Base-by-base conservation (phyloP, 1,140 invertebrate species). In the Musca vetustissima region DNA sequence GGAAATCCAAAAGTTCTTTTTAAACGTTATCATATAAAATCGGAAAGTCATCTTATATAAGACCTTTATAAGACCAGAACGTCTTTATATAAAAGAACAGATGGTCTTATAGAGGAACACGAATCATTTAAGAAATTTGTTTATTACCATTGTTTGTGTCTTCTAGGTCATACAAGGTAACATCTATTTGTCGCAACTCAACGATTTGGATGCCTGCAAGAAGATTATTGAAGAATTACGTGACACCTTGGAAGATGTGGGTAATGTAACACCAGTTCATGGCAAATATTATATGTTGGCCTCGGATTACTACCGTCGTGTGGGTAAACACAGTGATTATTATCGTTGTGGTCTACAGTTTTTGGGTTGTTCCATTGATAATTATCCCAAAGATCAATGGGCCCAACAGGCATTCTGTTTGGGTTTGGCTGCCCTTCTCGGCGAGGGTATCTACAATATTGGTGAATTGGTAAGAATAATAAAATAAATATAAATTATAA, bases 401-500 rank as follows among this genome's bases (percentile, higher is more conserved):
- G 88, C 88, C 70, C 91, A 91, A 73, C 91, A 92, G 80, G 97
- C 97, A 0, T 95, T 97, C 80, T 92, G 95, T 74, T 86, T 99
- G 15, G 93, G 95, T 0, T 84, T 99, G 6, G 97, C 98, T 11
- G 97, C 97, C 0, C 87, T 99, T 13, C 83, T 98, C 1, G 97
- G 97, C 11, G 93, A 98, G 76, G 94, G 93, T 48, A 93, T 99
- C 17, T 99, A 98, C 82, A 99, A 99, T 83, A 91, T 99, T 76
- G 97, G 97, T 0, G 98, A 99, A 85, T 84, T 99, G 76, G 89
- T 93, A 76, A 83, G 28, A 25, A 36, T 28, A 67, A 47, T 19
- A 28, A 43, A 11, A 53, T 36, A 13, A 67, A 55, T 50, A 21
- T 47, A 59, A 1, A 25, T 2, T 52, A 24, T 71, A 28, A 43